Evolutionary conservation across 2,113 vertebrate species (phyloP), one percentile per base, ranked within the genome.

Genomic region (Chloebia gouldiae): DNA sequence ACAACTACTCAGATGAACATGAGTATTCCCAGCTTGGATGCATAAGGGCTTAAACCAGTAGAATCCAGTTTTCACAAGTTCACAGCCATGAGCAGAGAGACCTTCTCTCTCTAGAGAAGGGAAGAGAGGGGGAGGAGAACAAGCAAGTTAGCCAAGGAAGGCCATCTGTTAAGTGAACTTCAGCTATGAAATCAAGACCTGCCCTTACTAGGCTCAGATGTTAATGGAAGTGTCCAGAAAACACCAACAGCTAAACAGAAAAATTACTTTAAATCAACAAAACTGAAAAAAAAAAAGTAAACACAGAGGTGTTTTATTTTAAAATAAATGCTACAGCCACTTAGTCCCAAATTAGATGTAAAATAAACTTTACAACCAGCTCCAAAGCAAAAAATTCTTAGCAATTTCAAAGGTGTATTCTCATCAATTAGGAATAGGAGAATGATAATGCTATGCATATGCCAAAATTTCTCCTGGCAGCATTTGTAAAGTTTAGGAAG

Each of bases 31-130:
- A 81, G 50, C 53, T 64, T 75, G 76, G 59, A 85, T 16, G 25
- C 39, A 37, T 24, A 83, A 73, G 31, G 42, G 33, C n/a, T 73
- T 64, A 91, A 94, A 90, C 71, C 76, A 94, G 90, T 45, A 84
- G 78, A 61, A 96, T 93, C 91, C 84, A 95, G 94, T 66, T 96
- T 95, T 92, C 84, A 88, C 81, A 95, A 95, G 88, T 75, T 96
- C 83, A 90, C 60, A 93, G 86, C 82, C 82, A 83, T 23, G 15
- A 93, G 79, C 30, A 28, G 59, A 47, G 45, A 93, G 85, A 91
- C 37, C 42, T 76, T 10, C 49, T 70, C 76, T 84, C 88, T 92
- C 81, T 47, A 75, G 72, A 83, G 68, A 81, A 80, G 59, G 49
- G 45, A 91, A 92, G 37, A 82, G 81, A 93, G 75, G 85, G 95